Conservation (phyloP, 2,888 invertebrate genomes). For the Patella caerulea region DNA sequence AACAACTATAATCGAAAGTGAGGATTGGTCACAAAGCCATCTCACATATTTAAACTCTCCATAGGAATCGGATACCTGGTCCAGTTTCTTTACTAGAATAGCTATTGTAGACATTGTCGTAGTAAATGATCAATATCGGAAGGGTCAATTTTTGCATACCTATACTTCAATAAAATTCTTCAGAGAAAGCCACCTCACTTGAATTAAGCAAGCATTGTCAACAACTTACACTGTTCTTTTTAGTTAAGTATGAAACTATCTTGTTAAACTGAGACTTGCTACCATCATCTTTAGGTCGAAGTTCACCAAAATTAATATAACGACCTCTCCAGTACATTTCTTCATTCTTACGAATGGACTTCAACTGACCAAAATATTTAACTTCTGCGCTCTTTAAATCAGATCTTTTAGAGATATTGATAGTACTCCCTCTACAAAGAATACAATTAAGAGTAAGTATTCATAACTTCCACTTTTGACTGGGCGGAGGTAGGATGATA, state of each 20-base stretch:
- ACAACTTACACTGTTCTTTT: conserved; percentile 39
- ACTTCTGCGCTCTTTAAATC: conserved; percentile 30
- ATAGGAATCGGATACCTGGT: no score
- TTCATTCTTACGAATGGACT: conserved; percentile 25
- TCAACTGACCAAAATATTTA: conserved; percentile 37
- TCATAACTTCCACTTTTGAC: neutral
- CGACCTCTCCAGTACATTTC: conserved; percentile 38
- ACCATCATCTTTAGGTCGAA: conserved; percentile 39
- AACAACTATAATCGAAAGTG: no score
- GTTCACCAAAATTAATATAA: conserved; percentile 41
- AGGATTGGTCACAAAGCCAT: no score
- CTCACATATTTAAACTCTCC: no score
- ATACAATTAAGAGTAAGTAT: neutral
- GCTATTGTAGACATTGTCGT: no score
- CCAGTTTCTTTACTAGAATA: no score
- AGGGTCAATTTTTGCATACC: no score
- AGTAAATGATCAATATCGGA: no score
- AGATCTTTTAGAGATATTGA: conserved; percentile 38
- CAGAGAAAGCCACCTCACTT: no score
- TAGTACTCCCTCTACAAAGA: conserved; percentile 33
- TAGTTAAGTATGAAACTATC: conserved; percentile 46
- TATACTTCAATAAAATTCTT: no score
- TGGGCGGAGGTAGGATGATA: neutral
- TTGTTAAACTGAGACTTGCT: conserved; percentile 43
- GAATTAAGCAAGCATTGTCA: no score